These are phyloP conservation scores for Drosophila ficusphila DNA, from an alignment of 1,140 invertebrate genomes.

Conservation along the genomic window DNA sequence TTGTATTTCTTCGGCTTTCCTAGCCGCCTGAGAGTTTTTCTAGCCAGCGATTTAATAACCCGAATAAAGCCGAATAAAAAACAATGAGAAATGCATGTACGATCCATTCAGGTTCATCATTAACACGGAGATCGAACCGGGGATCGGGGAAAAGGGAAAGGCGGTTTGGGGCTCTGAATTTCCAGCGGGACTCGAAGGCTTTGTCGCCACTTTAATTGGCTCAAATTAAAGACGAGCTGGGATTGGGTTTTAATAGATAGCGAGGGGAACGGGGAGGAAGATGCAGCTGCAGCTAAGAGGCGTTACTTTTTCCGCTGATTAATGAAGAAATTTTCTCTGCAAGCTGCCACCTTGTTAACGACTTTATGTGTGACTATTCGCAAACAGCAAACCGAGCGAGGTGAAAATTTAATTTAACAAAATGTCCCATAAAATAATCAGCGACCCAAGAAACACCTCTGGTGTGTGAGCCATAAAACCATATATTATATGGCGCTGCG, in stretches of 20 bases:
- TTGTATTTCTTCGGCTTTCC: constrained; percentile 12
- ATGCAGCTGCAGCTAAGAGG: constrained; percentile 6
- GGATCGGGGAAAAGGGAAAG: constrained; percentile 59
- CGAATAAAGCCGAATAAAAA: constrained; percentile 22
- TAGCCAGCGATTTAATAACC: constrained; percentile 31
- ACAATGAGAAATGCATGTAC: constrained; percentile 63
- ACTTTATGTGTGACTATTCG: constrained; percentile 31
- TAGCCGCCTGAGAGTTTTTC: constrained; percentile 34
- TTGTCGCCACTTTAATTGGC: constrained; percentile 58
- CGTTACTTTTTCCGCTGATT: constrained; percentile 53
- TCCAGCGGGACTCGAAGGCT: constrained; percentile 16
- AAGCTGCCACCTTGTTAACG: constrained; percentile 50
- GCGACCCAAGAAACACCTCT: not conserved
- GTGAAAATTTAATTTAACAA: constrained; percentile 63
- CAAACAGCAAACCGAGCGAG: constrained; percentile 15
- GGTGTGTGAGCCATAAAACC: not conserved
- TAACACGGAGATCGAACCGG: constrained; percentile 34
- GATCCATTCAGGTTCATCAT: constrained; percentile 69
- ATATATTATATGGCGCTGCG: not conserved
- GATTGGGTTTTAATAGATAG: constrained; percentile 1
- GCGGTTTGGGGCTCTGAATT: constrained; percentile 18
- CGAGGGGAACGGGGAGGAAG: not conserved
- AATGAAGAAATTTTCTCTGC: constrained; percentile 58
- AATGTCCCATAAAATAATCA: constrained; percentile 56
- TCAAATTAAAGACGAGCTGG: constrained; percentile 51